Evolutionary conservation across 2,113 vertebrate species (phyloP), one percentile per base, ranked within the genome.

Genomic region (Pedetes capensis): DNA sequence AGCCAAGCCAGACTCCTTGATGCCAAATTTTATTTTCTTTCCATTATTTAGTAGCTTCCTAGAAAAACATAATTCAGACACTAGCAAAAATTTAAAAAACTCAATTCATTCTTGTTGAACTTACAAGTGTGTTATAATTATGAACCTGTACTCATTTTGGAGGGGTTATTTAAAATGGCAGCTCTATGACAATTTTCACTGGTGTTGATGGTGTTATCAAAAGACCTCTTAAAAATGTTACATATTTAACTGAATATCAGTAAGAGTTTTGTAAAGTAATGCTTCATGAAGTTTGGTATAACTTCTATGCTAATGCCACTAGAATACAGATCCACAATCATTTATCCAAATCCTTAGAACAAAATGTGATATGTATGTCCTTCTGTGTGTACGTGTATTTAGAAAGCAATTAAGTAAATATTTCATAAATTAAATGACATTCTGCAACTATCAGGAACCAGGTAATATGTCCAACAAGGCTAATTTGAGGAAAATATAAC

Each of bases 101-200:
- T 72, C 7, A 85, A 82, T 80, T 78, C 82, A 68, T 76, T 94
- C 23, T 53, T 93, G 20, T 34, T 79, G 69, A 89, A 86, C 29
- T n/a, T 1, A 3, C 20, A 80, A 87, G 23, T 71, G 49, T 85
- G 72, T 76, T 61, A 34, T 64, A 75, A 80, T 47, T 64, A 18
- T 79, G 49, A 83, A 90, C 86, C 39, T 82, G 6, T 66, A 87
- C 6, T 8, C 34, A 68, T 18, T 37, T 72, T 90, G 27, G 57
- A 37, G 44, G 63, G 89, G 79, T 89, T 66, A 87, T 75, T 94
- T 92, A 87, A 96, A 63, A 63, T 80, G 16, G 16, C 37, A 95
- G 42, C 29, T 66, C 37, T 61, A 39, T 57, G 44, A 53, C 23
- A 75, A 34, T 72, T 83, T 84, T 94, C 69, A 37, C 13, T 87